Evolutionary conservation across 2,888 invertebrate genomes (phyloP).

Genomic region (Linnaemya tessellans): DNA sequence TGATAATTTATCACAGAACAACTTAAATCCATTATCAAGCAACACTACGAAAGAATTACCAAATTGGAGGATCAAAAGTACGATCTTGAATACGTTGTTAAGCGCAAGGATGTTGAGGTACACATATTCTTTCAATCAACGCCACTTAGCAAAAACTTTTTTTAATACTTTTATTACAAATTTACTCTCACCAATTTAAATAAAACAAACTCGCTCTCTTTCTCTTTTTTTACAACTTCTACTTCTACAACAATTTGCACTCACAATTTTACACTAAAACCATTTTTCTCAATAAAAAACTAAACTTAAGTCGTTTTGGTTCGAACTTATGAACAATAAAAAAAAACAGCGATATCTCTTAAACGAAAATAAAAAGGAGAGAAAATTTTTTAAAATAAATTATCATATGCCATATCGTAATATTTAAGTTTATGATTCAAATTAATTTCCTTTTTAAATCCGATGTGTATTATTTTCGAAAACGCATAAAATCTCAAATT

Average conservation of each 20-base stretch:
- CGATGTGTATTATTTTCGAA: background rate
- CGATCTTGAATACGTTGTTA: conserved; percentile 99
- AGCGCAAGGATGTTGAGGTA: conserved; percentile 99
- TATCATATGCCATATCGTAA: background rate
- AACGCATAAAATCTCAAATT: background rate
- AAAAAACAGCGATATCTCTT: background rate
- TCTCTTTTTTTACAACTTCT: conserved; percentile 34
- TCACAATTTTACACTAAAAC: conserved; percentile 60
- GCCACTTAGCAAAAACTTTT: conserved; percentile 43
- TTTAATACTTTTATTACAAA: conserved; percentile 35
- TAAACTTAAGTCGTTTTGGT: conserved; percentile 24
- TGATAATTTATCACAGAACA: conserved; percentile 86
- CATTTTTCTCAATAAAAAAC: conserved; percentile 30
- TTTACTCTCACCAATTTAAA: conserved; percentile 41
- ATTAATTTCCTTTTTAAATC: no score
- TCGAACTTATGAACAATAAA: conserved; percentile 6
- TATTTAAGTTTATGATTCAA: no score
- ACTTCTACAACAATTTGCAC: conserved; percentile 59
- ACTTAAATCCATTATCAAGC: conserved; percentile 90
- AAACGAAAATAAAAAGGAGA: conserved; percentile 10
- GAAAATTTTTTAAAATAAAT: background rate
- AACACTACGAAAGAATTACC: conserved; percentile 94
- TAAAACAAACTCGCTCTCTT: conserved; percentile 41
- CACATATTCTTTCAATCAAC: conserved; percentile 80
- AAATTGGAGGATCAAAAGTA: conserved; percentile 97